Percentiles rank a stretch among this genome's conserved stretches.
Conservation (phyloP, 2,888 invertebrate species). For the Luperina testacea region DNA sequence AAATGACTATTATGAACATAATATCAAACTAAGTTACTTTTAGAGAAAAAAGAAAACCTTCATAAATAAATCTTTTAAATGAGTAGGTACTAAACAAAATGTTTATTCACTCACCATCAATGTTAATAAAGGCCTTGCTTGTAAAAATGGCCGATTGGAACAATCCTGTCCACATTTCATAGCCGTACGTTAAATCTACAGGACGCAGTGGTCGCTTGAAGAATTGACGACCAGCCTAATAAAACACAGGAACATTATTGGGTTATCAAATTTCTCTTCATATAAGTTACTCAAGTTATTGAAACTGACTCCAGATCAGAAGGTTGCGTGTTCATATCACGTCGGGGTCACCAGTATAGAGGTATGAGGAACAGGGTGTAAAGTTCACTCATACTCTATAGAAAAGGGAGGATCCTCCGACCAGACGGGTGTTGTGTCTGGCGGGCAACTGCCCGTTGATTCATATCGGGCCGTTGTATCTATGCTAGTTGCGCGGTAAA, state of each 20-base stretch:
- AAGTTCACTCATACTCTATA: too few species aligned
- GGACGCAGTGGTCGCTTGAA: slow-evolving; percentile 90
- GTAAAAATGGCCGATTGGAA: slow-evolving; percentile 98
- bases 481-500: too few species aligned
- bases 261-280: background rate
- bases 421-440: too few species aligned
- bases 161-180: slow-evolving; percentile 97
- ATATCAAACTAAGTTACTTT: background rate
- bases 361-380: too few species aligned
- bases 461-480: too few species aligned
- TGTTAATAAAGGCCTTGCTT: slow-evolving; percentile 96
- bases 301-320: too few species aligned
- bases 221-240: slow-evolving; percentile 94
- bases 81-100: background rate
- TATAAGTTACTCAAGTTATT: background rate
- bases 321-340: too few species aligned
- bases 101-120: slow-evolving; percentile 92
- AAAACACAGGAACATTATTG: slow-evolving; percentile 16
- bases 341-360: too few species aligned
- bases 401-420: too few species aligned
- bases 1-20: background rate
- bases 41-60: background rate
- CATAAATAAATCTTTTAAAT: background rate
- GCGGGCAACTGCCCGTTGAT: too few species aligned
- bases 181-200: slow-evolving; percentile 93